A percentile compares a stretch with the other conserved stretches of the same genome.
Evolutionary conservation across 2,888 invertebrate species (phyloP).

Genomic region (Resseliella maxima): DNA sequence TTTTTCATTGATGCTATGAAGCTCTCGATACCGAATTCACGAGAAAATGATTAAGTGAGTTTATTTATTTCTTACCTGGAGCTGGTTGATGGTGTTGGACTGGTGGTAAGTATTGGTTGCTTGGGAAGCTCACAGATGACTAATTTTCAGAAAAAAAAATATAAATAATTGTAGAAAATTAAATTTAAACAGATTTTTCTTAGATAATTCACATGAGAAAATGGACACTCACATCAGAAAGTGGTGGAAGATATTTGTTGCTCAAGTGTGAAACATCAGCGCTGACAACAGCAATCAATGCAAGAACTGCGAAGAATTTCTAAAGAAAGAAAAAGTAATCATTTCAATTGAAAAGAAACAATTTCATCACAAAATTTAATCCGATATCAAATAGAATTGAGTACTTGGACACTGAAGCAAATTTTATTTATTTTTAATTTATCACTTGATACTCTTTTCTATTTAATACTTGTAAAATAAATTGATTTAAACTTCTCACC

Average conservation of each 20-base stretch:
- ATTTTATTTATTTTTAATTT: not conserved
- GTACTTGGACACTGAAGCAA: not conserved
- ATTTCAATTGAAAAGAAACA: not conserved
- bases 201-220: too few relatives aligned
- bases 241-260: not conserved
- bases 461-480: not conserved
- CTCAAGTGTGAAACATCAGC: slow-evolving; percentile 45
- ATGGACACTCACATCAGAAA: too few relatives aligned
- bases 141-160: too few relatives aligned
- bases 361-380: not conserved
- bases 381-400: not conserved
- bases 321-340: not conserved
- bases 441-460: not conserved
- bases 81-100: too few relatives aligned
- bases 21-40: too few relatives aligned
- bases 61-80: not conserved
- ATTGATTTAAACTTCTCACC: not conserved
- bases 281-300: slow-evolving; percentile 6
- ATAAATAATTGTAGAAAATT: too few relatives aligned
- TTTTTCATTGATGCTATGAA: too few relatives aligned
- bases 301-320: not conserved
- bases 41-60: too few relatives aligned
- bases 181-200: too few relatives aligned
- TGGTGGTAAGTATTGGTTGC: not conserved
- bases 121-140: not conserved